These are phyloP conservation scores for Carposina sasakii DNA, from an alignment of 1,140 invertebrate species.

Conservation along the genomic window DNA sequence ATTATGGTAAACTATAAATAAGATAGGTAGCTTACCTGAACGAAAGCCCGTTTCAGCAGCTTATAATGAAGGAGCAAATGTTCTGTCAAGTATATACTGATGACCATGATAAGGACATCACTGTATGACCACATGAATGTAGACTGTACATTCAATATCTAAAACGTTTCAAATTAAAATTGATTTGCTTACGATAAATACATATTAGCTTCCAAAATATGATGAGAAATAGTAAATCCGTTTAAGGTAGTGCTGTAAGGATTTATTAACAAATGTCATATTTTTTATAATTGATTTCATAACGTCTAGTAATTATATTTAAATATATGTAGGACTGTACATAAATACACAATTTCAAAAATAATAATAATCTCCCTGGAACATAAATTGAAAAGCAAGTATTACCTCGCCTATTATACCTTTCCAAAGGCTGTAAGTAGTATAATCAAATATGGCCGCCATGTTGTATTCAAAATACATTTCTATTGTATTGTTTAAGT, in stretches of 20 bases:
- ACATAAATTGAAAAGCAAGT: no score
- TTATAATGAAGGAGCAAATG: constrained; percentile 69
- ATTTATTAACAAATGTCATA: no score
- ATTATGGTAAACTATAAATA: no score
- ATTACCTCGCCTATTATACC: constrained; percentile 30
- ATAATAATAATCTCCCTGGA: no score
- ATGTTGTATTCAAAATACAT: constrained; percentile 27
- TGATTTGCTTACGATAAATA: no score
- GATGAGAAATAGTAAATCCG: no score
- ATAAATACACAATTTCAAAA: background rate
- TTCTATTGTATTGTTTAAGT: constrained; percentile 18
- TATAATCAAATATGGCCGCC: constrained; percentile 35
- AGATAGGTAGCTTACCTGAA: constrained; percentile 22
- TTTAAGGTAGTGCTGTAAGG: no score
- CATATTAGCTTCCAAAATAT: no score
- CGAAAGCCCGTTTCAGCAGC: constrained; percentile 63
- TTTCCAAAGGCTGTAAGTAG: constrained; percentile 27
- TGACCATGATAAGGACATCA: constrained; percentile 73
- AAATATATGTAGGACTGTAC: background rate
- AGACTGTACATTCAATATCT: constrained; percentile 66
- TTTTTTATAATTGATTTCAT: no score
- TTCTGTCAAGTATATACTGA: constrained; percentile 70
- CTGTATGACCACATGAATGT: constrained; percentile 75
- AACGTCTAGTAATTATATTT: background rate
- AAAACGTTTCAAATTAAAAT: constrained; percentile 23